These are phyloP conservation scores for Carcina quercana DNA, from an alignment of 2,888 invertebrate genomes.

Conservation along the genomic window DNA sequence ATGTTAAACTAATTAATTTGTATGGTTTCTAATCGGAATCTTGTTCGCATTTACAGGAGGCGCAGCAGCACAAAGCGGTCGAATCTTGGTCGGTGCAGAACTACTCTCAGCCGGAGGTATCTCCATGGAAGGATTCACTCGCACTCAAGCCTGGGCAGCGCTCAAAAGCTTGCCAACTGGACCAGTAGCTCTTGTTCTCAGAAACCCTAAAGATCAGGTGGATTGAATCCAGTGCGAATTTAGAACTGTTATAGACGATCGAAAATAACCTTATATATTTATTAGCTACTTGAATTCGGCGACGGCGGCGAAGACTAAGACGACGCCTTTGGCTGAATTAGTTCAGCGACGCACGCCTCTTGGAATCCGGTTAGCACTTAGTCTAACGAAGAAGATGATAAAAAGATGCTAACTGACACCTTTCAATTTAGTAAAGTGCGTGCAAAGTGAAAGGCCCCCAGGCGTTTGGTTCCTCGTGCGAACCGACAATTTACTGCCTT, in stretches of 20 bases:
- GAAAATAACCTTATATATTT: no score
- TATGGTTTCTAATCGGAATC: no score
- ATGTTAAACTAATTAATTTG: neutral
- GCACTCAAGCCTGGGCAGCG: constrained; percentile 95
- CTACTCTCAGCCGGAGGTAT: constrained; percentile 87
- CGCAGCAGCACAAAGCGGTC: constrained; percentile 90
- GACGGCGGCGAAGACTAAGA: constrained; percentile 13
- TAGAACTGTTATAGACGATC: no score
- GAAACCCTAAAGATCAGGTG: constrained; percentile 37
- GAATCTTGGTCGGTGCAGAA: constrained; percentile 90
- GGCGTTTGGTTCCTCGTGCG: constrained; percentile 20
- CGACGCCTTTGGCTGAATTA: constrained; percentile 27
- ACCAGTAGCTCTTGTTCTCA: constrained; percentile 77
- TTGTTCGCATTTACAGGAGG: constrained; percentile 87
- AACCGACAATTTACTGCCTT: constrained; percentile 34
- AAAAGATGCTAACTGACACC: constrained; percentile 31
- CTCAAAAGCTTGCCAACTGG: constrained; percentile 94
- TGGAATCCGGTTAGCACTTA: constrained; percentile 28
- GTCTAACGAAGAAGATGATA: constrained; percentile 28
- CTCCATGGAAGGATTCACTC: constrained; percentile 88
- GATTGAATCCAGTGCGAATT: no score
- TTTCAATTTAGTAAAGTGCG: constrained; percentile 34
- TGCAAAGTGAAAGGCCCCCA: constrained; percentile 20
- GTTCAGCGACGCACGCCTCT: constrained; percentile 23
- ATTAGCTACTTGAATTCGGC: constrained; percentile 13